A percentile compares a stretch with the other conserved stretches of the same genome.
These are phyloP conservation scores for Xiphias gladius DNA, from an alignment of 2,113 vertebrate species.

Conservation along the genomic window DNA sequence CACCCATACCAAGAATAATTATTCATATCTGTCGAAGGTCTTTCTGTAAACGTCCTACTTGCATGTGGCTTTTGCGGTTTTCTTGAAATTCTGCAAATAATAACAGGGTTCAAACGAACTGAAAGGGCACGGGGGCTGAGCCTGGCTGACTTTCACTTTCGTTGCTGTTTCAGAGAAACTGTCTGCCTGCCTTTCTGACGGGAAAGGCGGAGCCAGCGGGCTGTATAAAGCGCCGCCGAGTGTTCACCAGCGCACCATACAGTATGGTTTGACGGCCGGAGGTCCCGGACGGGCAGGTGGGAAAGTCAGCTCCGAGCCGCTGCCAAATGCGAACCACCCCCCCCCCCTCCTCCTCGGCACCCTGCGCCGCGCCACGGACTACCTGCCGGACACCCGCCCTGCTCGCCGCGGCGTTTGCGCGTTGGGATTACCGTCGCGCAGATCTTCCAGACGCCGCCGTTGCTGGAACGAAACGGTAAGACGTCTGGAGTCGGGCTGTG, in stretches of 20 bases:
- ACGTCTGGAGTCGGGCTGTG: too few relatives aligned
- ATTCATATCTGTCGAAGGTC: conserved; percentile 19
- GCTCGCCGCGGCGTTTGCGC: not conserved
- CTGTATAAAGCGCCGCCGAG: too few relatives aligned
- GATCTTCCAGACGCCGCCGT: conserved; percentile 23
- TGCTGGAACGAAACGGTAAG: conserved; percentile 68
- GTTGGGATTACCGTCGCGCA: conserved; percentile 21
- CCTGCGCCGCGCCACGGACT: not conserved
- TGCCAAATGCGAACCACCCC: too few relatives aligned
- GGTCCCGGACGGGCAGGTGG: too few relatives aligned
- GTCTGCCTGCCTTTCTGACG: fast-evolving
- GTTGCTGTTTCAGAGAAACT: conserved; percentile 30
- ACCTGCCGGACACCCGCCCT: not conserved
- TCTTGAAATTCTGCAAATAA: conserved; percentile 5
- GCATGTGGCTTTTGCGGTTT: conserved; percentile 52
- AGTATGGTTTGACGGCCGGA: too few relatives aligned
- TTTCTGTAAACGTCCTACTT: conserved; percentile 43
- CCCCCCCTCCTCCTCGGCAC: too few relatives aligned
- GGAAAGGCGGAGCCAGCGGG: not conserved
- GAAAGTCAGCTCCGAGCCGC: too few relatives aligned
- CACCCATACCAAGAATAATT: not conserved
- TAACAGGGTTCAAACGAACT: not conserved
- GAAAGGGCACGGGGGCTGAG: not conserved
- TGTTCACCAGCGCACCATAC: too few relatives aligned
- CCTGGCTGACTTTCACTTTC: conserved; percentile 65